phyloP scores from a whole-genome alignment of 2,888 invertebrate genomes.

The Hypomecis punctinalis region DNA sequence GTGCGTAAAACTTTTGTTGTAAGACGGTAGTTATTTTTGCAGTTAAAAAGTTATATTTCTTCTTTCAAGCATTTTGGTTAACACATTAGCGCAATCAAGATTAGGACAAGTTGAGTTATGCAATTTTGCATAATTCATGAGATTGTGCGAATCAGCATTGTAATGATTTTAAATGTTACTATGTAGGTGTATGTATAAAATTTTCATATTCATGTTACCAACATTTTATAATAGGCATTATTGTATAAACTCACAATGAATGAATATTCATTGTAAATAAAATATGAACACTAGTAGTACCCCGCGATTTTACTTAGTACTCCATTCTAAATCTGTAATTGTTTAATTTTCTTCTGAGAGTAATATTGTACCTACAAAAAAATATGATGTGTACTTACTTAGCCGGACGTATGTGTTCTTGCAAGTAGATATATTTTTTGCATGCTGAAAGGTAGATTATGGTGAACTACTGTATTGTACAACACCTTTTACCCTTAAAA shows the following conservation, averaged over 20 bases:
- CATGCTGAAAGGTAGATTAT: too few species aligned
- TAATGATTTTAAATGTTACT: background rate
- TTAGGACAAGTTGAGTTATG: background rate
- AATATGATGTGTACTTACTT: too few species aligned
- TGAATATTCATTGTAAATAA: constrained; percentile 3
- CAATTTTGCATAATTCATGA: constrained; percentile 11
- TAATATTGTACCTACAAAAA: too few species aligned
- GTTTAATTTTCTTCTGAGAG: too few species aligned
- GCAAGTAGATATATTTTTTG: too few species aligned
- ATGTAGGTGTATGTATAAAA: background rate
- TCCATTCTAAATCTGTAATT: too few species aligned
- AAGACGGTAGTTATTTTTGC: too few species aligned
- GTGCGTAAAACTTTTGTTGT: too few species aligned
- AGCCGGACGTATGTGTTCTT: too few species aligned
- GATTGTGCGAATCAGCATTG: constrained; percentile 1
- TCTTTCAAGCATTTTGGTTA: background rate
- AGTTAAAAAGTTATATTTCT: too few species aligned
- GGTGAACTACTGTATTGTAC: too few species aligned
- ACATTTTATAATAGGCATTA: background rate
- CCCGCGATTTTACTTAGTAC: background rate
- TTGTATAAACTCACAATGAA: background rate
- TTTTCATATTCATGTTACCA: constrained; percentile 4
- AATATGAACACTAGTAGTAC: background rate
- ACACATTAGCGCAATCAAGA: constrained; percentile 5
- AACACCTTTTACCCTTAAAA: too few species aligned